These are phyloP conservation scores for Platyura marginata DNA, from an alignment of 1,140 invertebrate genomes.

Conservation along the genomic window DNA sequence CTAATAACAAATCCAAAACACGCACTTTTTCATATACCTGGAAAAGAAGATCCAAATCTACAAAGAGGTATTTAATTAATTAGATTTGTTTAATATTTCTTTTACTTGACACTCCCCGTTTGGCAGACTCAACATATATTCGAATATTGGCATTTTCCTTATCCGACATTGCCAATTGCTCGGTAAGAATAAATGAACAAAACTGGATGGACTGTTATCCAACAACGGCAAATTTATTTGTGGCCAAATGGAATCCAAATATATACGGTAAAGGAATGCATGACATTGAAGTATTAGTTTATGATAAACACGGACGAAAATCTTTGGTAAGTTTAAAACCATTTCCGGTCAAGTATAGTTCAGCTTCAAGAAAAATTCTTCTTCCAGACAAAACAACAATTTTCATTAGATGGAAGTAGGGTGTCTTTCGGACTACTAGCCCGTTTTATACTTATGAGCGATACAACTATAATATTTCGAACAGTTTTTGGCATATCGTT, in stretches of 20 bases:
- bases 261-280: conserved; percentile 48
- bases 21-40: conserved; percentile 48
- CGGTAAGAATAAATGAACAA: conserved; percentile 42
- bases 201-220: conserved; percentile 40
- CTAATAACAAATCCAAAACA: conserved; percentile 83
- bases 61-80: conserved; percentile 22
- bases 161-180: conserved; percentile 36
- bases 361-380: no score
- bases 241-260: conserved; percentile 46
- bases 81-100: not conserved
- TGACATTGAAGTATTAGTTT: conserved; percentile 39
- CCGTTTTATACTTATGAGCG: conserved; percentile 51
- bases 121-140: conserved; percentile 52
- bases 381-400: conserved; percentile 36
- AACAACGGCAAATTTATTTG: conserved; percentile 50
- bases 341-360: no score
- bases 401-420: conserved; percentile 55
- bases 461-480: conserved; percentile 54
- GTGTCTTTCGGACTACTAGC: conserved; percentile 44
- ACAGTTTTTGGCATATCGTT: conserved; percentile 41
- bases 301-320: conserved; percentile 38
- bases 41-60: conserved; percentile 49
- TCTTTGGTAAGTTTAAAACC: no score
- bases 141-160: conserved; percentile 59
- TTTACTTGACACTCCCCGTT: not conserved